Evolutionary conservation across 2,113 vertebrate genomes (phyloP).

Genomic region (Malaclemys terrapin): DNA sequence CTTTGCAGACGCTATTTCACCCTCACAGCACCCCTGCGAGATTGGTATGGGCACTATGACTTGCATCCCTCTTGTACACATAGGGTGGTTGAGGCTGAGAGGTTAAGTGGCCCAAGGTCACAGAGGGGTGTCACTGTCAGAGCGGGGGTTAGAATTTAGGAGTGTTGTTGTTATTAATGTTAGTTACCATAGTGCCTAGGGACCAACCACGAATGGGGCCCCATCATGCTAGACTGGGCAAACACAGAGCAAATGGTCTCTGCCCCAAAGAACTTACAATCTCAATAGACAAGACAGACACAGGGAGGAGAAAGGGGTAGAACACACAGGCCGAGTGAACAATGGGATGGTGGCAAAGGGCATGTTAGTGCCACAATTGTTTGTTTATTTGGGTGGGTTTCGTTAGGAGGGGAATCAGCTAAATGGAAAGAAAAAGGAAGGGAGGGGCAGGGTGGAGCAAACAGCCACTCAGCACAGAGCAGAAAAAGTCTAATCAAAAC

Average conservation of each 20-base stretch:
- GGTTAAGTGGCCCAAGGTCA: background rate
- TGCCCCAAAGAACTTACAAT: background rate
- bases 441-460: background rate
- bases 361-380: background rate
- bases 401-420: background rate
- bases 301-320: background rate
- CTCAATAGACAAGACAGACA: background rate
- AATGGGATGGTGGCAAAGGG: background rate
- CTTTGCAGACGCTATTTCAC: fast-evolving
- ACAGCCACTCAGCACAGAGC: background rate
- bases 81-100: background rate
- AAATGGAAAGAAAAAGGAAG: background rate
- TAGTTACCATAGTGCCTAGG: background rate
- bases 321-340: fast-evolving
- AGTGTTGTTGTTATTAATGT: background rate
- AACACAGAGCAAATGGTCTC: background rate
- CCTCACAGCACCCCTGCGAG: background rate
- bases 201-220: background rate
- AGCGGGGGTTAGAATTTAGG: background rate
- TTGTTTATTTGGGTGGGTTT: background rate
- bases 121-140: background rate
- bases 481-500: background rate
- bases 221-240: background rate
- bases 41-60: background rate
- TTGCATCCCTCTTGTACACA: background rate